phyloP scores from a whole-genome alignment of 1,140 invertebrate species.

The Zaprionus ornatus region DNA sequence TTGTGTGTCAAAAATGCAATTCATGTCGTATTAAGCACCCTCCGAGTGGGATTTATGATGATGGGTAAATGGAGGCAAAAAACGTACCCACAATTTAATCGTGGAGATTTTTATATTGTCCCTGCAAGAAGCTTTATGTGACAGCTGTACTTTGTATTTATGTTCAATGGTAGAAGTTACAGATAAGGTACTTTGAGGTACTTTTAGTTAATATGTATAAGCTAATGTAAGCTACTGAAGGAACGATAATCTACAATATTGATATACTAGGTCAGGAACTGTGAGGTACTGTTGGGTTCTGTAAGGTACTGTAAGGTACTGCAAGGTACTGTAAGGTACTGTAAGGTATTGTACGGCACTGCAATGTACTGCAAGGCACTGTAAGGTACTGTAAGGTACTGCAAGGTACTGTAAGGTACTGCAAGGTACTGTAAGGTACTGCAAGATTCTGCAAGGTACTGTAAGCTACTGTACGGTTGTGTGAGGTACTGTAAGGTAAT shows the following conservation, averaged over 20 bases:
- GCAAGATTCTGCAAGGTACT: no score
- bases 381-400: background rate
- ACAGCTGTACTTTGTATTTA: background rate
- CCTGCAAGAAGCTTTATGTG: background rate
- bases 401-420: background rate
- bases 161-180: no score
- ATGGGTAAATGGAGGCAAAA: background rate
- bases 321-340: background rate
- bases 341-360: background rate
- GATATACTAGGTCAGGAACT: no score
- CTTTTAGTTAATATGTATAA: background rate
- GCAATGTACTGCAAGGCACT: no score
- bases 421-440: no score
- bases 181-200: background rate
- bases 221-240: background rate
- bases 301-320: no score
- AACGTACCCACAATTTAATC: background rate
- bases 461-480: no score
- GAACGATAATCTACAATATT: no score
- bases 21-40: slow-evolving; percentile 4
- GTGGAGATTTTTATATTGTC: background rate
- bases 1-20: background rate
- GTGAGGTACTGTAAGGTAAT: no score
- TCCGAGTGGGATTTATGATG: background rate
- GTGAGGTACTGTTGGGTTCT: no score